Base-by-base conservation (phyloP, 2,797 vertebrate species). In the Meriones psammophilus region DNA sequence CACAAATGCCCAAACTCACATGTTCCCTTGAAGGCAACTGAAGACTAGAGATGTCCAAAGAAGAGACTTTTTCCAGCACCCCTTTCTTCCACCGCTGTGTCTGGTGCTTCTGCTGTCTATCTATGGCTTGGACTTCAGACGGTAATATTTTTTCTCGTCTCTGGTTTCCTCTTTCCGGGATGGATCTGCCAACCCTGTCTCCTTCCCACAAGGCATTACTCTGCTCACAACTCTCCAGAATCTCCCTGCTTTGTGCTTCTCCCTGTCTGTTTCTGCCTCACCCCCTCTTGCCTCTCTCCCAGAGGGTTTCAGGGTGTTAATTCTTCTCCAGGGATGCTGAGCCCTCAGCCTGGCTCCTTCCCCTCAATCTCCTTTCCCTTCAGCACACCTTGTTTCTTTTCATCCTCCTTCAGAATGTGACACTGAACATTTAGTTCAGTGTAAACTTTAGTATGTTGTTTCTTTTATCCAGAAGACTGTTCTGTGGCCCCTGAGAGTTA, bases 151-250 rank as follows among this genome's bases (percentile, higher is more conserved):
- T 79, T 74, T 56, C 60, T 50, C 26, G 0, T 30, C 24, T 24
- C 54, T 9, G 71, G 14, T n/a, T 60, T 74, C 64, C 46, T 64
- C 13, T 58, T 22, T 74, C 68, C 39, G 30, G 26, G 30, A 18
- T 50, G 28, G 6, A n/a, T 14, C 50, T 76, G 14, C 33, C 78
- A 13, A 66, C 71, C 36, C 36, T 77, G 24, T 46, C 78, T 15
- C 14, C 1, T 39, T 14, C 10, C 33, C 10, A 20, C 0, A 1
- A 2, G 22, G 54, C 30, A 73, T 76, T 83, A 18, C 36, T n/a
- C 58, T 20, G 64, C 3, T 2, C 30, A 6, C 14, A 2, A 10
- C 50, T 20, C 60, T 64, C 13, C 0, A 0, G 39, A 13, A 30
- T 10, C 8, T 3, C 24, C 50, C 26, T 30, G 80, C 26, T 42